Evolutionary conservation across 2,797 vertebrate genomes (phyloP), one percentile per base, ranked within the genome.

Genomic region (Pampus argenteus): DNA sequence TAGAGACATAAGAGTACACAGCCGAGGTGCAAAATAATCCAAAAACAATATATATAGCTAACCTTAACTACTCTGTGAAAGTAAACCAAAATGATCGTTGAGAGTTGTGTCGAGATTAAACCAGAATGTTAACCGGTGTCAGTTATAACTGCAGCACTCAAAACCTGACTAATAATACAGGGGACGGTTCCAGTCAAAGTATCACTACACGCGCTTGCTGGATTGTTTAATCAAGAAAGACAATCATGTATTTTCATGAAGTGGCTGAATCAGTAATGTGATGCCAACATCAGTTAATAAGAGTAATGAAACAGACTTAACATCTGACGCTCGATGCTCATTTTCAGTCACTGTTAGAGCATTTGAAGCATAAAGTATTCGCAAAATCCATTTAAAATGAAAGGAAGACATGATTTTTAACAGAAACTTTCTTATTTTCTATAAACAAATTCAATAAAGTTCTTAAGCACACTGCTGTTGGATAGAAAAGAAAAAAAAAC

Each of bases 1-100:
- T 40, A 58, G 66, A 84, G 71, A 89, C 84, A 74, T 59, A 78
- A 76, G 50, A 29, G 65, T 28, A 73, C 69, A 65, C 64, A 76
- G 55, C 65, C 56, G 62, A 82, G 36, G 62, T 52, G 42, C 59
- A 66, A 56, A 73, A 75, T 50, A 44, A 63, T 63, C 71, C 29
- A n/a, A 52, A 15, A 67, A 55, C 7, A 61, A 67, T 44, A 44
- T 44, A 34, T 25, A 26, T 15, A 18, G 40, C 20, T 2, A 15
- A 54, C 44, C 67, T 51, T 61, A 18, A 56, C 36, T 25, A 74
- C 83, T 60, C 60, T 55, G 67, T 8, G 25, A 10, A 11, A 20
- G 20, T n/a, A 29, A 44, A 42, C 7, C 38, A 11, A 40, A 15
- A 4, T 26, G 52, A 26, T 36, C 45, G 6, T 17, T 5, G 50